Conservation (phyloP, 2,797 vertebrate species). For the Telmatherina bonti region DNA sequence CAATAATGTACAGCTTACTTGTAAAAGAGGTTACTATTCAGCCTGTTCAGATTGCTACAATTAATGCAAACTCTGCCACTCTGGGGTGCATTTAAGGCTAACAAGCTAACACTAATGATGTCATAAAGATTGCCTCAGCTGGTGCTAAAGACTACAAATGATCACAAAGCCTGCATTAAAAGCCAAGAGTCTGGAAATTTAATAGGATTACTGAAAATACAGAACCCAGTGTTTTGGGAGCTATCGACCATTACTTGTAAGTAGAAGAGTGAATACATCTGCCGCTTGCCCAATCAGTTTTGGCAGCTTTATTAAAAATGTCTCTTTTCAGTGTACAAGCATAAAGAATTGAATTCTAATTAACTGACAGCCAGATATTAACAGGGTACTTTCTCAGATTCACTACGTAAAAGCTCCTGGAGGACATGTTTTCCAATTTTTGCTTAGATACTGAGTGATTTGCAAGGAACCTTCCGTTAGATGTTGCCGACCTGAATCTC, state of each 20-base stretch:
- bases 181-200: not conserved
- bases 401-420: constrained; percentile 19
- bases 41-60: not conserved
- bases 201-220: not conserved
- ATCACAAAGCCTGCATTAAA: constrained; percentile 22
- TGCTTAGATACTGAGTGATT: constrained; percentile 40
- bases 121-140: not conserved
- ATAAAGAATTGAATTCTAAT: not conserved
- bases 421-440: constrained; percentile 30
- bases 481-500: constrained; percentile 71
- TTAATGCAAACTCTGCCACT: not conserved
- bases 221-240: not conserved
- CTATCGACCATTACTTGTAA: not conserved
- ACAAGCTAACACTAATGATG: not conserved
- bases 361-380: constrained; percentile 2
- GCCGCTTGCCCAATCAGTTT: not conserved
- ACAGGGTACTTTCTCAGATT: not conserved
- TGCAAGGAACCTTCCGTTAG: constrained; percentile 34
- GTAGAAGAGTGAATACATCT: not conserved
- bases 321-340: not conserved
- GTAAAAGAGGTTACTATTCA: not conserved
- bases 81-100: not conserved
- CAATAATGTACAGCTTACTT: not conserved
- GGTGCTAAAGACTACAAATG: constrained; percentile 5
- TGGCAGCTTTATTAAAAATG: not conserved